Evolutionary conservation across 2,113 vertebrate genomes (phyloP).

Genomic region (Tor tambroides): DNA sequence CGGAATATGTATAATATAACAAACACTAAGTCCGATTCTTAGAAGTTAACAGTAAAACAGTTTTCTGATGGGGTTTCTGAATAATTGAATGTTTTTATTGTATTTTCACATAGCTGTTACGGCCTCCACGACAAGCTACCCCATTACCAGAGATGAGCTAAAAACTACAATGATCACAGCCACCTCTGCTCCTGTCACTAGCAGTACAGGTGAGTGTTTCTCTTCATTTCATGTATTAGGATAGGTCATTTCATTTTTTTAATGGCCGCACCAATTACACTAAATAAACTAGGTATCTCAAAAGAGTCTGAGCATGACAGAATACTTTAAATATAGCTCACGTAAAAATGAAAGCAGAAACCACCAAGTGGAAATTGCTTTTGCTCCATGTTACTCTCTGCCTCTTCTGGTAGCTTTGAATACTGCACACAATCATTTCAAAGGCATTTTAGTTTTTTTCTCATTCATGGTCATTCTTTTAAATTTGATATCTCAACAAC

Average conservation of each 20-base stretch:
- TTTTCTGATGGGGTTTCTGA: background rate
- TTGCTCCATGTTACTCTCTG: background rate
- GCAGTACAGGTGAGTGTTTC: slow-evolving; percentile 30
- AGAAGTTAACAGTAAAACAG: background rate
- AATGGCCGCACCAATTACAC: background rate
- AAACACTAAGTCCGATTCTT: background rate
- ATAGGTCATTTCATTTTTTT: background rate
- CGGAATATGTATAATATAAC: background rate
- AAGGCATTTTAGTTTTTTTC: background rate
- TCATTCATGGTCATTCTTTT: background rate
- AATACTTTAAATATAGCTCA: background rate
- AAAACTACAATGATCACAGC: slow-evolving; percentile 28
- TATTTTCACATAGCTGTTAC: background rate
- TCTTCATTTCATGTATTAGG: background rate
- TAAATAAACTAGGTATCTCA: background rate
- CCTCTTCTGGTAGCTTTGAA: slow-evolving; percentile 52
- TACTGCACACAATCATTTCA: background rate
- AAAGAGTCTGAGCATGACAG: background rate
- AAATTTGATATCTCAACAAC: background rate
- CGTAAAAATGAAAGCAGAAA: background rate
- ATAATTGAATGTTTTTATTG: background rate
- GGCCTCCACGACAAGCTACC: slow-evolving; percentile 9
- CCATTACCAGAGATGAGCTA: slow-evolving; percentile 18
- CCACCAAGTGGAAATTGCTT: background rate
- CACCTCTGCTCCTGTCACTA: background rate